A percentile compares a stretch with the other conserved stretches of the same genome.
Conservation (phyloP, 1,140 invertebrate species). For the Bilobella aurantiaca region DNA sequence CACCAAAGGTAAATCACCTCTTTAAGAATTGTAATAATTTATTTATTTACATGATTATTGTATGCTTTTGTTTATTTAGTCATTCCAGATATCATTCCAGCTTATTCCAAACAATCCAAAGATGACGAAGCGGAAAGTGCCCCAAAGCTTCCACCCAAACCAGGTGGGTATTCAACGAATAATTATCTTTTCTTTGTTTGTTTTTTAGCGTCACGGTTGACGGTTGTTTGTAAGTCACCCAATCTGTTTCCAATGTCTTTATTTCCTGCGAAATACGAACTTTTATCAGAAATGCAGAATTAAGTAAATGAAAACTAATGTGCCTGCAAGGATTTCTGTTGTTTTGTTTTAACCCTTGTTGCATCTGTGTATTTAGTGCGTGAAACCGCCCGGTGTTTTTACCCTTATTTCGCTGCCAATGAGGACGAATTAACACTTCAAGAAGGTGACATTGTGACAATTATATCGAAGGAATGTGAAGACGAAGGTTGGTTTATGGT, state of each 20-base stretch:
- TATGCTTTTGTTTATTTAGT: constrained; percentile 9
- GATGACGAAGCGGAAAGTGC: constrained; percentile 33
- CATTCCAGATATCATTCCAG: constrained; percentile 28
- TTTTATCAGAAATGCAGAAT: not conserved
- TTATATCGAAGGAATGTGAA: constrained; percentile 74
- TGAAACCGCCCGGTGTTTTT: constrained; percentile 74
- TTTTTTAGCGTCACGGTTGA: too few species aligned
- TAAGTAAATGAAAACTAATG: too few species aligned
- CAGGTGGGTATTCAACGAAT: constrained; percentile 36
- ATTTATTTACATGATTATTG: too few species aligned
- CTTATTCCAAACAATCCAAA: constrained; percentile 10
- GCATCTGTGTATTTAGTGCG: constrained; percentile 41
- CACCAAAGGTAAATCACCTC: not conserved
- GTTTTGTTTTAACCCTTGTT: too few species aligned
- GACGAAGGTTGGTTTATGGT: constrained; percentile 60
- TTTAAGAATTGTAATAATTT: too few species aligned
- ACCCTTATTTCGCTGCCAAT: constrained; percentile 79
- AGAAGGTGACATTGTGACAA: constrained; percentile 79
- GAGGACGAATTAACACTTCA: constrained; percentile 83
- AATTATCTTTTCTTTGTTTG: not conserved
- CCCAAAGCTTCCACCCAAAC: constrained; percentile 45
- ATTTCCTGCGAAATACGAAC: too few species aligned
- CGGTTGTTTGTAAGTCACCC: too few species aligned
- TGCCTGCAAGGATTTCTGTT: too few species aligned
- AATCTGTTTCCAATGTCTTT: too few species aligned